phyloP scores from a whole-genome alignment of 1,140 invertebrate genomes.

The Bemisia tabaci region DNA sequence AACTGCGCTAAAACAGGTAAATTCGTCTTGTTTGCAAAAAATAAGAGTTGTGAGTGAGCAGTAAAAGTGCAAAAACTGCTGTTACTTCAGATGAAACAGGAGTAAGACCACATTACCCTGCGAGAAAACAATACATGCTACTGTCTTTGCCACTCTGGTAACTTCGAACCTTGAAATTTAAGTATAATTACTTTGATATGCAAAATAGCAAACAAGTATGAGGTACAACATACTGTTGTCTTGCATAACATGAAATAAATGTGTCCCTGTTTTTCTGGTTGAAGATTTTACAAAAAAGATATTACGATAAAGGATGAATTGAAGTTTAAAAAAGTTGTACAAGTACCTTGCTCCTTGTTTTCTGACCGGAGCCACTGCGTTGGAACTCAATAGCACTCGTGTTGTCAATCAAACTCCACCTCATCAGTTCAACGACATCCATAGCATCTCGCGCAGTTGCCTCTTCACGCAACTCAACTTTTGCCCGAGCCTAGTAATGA shows the following conservation, averaged over 20 bases:
- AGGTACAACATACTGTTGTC: too few species aligned
- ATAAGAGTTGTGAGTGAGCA: too few species aligned
- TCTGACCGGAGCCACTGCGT: background rate
- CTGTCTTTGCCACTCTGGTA: background rate
- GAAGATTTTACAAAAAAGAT: background rate
- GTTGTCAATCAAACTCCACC: slow-evolving; percentile 60
- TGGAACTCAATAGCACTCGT: background rate
- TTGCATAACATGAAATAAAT: too few species aligned
- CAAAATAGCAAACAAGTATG: background rate
- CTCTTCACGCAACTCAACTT: slow-evolving; percentile 64
- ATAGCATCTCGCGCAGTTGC: slow-evolving; percentile 65
- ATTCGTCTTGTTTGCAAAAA: too few species aligned
- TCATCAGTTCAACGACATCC: slow-evolving; percentile 75
- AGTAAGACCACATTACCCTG: too few species aligned
- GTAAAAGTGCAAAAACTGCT: too few species aligned
- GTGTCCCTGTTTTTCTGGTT: too few species aligned
- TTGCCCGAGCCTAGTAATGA: slow-evolving; percentile 55
- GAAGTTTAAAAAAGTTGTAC: background rate
- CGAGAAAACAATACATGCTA: too few species aligned
- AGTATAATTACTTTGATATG: background rate
- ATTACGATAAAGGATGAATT: background rate
- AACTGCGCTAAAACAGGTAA: too few species aligned
- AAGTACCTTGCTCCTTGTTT: background rate
- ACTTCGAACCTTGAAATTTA: background rate
- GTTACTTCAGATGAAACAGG: too few species aligned